Percentiles rank a stretch among this genome's conserved stretches.
These are phyloP conservation scores for Psephotus haematonotus DNA, from an alignment of 2,113 vertebrate species.

Conservation along the genomic window DNA sequence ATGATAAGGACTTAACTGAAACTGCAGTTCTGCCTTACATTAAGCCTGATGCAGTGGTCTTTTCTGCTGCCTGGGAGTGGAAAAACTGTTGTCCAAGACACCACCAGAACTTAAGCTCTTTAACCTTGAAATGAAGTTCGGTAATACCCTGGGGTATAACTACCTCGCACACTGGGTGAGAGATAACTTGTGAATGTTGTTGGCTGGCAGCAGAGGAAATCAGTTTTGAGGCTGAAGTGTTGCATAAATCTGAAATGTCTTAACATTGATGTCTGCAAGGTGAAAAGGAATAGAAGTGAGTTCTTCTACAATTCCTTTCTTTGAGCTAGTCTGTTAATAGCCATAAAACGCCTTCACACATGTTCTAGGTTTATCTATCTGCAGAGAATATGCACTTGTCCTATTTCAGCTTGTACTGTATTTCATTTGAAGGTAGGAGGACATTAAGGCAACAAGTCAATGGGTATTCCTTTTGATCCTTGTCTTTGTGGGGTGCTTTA, in stretches of 20 bases:
- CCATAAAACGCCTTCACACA: not conserved
- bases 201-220: not conserved
- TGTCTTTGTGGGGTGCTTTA: rapidly evolving
- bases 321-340: not conserved
- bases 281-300: not conserved
- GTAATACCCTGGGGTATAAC: not conserved
- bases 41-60: not conserved
- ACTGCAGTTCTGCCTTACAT: not conserved
- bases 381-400: not conserved
- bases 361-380: not conserved
- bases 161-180: not conserved
- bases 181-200: not conserved
- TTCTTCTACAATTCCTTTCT: not conserved
- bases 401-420: not conserved
- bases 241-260: not conserved
- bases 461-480: not conserved
- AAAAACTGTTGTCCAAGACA: not conserved
- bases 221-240: not conserved
- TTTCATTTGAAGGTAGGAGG: not conserved
- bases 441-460: not conserved
- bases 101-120: not conserved
- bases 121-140: not conserved
- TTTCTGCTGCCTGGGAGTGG: not conserved
- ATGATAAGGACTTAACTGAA: not conserved
- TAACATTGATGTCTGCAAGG: not conserved